phyloP scores from a whole-genome alignment of 1,140 invertebrate genomes.

The Drosophila guanche region DNA sequence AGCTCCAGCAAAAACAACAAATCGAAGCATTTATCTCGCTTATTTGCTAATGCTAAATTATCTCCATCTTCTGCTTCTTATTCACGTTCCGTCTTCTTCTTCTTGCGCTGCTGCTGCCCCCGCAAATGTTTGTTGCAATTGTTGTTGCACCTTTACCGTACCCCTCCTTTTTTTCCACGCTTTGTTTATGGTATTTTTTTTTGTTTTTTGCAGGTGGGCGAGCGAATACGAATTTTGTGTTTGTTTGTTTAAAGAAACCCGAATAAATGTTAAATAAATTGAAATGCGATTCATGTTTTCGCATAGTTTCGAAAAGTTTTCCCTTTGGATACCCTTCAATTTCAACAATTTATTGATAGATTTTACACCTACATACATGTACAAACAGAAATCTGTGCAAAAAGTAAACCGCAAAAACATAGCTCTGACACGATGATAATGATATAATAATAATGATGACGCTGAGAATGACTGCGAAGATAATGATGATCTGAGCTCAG shows the following conservation, averaged over 20 bases:
- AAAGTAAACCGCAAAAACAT: constrained; percentile 51
- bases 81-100: constrained; percentile 16
- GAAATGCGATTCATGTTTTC: constrained; percentile 55
- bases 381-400: neutral
- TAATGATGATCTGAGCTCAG: constrained; percentile 57
- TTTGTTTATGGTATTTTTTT: constrained; percentile 67
- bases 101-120: constrained; percentile 1
- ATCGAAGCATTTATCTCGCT: constrained; percentile 72
- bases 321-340: constrained; percentile 1
- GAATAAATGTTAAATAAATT: constrained; percentile 54
- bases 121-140: constrained; percentile 62
- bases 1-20: constrained; percentile 40
- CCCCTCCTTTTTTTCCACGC: constrained; percentile 23
- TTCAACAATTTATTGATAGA: constrained; percentile 37
- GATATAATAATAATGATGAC: constrained; percentile 41
- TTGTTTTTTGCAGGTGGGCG: constrained; percentile 68
- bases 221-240: constrained; percentile 18
- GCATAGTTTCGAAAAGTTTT: constrained; percentile 42
- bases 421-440: no score
- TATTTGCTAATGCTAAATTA: constrained; percentile 75
- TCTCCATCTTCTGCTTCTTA: constrained; percentile 52
- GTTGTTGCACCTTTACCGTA: constrained; percentile 21
- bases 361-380: constrained; percentile 16
- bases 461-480: constrained; percentile 37
- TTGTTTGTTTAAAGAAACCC: constrained; percentile 68